phyloP scores from a whole-genome alignment of 2,113 vertebrate genomes.

The Thermophis baileyi region DNA sequence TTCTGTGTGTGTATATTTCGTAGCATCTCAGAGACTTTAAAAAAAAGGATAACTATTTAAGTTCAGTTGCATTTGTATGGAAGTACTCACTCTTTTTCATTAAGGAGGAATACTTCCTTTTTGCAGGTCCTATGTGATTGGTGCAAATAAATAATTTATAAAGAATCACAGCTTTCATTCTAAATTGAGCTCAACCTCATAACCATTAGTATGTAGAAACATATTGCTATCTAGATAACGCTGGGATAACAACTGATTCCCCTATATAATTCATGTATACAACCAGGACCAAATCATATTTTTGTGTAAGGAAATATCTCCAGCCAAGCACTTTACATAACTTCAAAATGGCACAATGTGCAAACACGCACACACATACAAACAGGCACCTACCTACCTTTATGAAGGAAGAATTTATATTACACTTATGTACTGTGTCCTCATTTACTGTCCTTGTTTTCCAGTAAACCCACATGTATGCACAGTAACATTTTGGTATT shows the following conservation, averaged over 20 bases:
- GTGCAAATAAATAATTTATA: background rate
- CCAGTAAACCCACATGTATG: background rate
- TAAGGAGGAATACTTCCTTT: background rate
- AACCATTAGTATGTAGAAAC: background rate
- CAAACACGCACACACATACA: background rate
- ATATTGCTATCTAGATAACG: background rate
- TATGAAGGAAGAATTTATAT: background rate
- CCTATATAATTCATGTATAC: background rate
- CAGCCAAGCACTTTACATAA: background rate
- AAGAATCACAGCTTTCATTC: background rate
- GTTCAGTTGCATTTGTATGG: background rate
- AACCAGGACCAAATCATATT: background rate
- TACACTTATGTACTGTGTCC: background rate
- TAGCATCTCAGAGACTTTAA: background rate
- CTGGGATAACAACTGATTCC: background rate
- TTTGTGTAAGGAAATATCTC: background rate
- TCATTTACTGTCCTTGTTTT: background rate
- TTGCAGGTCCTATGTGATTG: background rate
- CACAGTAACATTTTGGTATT: background rate
- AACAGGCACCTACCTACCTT: too few relatives aligned
- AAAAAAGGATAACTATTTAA: background rate
- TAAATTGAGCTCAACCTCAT: background rate
- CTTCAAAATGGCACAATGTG: background rate
- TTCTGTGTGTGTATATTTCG: background rate
- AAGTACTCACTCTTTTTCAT: background rate